Conservation (phyloP, 2,797 vertebrate genomes). For the Australoheros facetus region DNA sequence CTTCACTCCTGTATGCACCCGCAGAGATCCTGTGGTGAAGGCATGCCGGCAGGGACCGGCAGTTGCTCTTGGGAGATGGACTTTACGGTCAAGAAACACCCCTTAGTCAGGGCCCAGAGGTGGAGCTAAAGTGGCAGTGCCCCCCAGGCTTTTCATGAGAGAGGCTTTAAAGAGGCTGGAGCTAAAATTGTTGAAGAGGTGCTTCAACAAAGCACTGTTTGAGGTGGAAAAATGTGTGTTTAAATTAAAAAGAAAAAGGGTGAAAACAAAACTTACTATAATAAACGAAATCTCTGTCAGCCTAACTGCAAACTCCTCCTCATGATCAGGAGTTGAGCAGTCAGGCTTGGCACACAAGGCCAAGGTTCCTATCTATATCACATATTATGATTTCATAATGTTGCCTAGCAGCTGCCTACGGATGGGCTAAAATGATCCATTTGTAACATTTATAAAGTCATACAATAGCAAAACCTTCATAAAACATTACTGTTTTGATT, state of each 20-base stretch:
- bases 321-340: not conserved
- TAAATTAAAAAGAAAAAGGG: not conserved
- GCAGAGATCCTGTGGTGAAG: conserved; percentile 2
- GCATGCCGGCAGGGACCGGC: not conserved
- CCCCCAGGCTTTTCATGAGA: not conserved
- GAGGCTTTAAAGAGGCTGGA: not conserved
- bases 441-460: not conserved
- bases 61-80: not conserved
- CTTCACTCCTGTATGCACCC: not conserved
- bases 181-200: conserved; percentile 1
- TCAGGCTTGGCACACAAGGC: not conserved
- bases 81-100: conserved; percentile 1
- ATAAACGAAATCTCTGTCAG: not conserved
- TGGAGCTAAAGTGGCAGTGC: not conserved
- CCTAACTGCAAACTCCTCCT: not conserved
- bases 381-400: not conserved
- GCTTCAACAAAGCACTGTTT: not conserved
- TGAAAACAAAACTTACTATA: not conserved
- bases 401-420: not conserved
- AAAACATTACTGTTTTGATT: not conserved
- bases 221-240: not conserved
- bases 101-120: not conserved
- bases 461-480: not conserved
- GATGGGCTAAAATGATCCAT: not conserved
- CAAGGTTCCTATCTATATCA: not conserved